phyloP scores from a whole-genome alignment of 2,797 vertebrate species.

The Darevskia mixta region DNA sequence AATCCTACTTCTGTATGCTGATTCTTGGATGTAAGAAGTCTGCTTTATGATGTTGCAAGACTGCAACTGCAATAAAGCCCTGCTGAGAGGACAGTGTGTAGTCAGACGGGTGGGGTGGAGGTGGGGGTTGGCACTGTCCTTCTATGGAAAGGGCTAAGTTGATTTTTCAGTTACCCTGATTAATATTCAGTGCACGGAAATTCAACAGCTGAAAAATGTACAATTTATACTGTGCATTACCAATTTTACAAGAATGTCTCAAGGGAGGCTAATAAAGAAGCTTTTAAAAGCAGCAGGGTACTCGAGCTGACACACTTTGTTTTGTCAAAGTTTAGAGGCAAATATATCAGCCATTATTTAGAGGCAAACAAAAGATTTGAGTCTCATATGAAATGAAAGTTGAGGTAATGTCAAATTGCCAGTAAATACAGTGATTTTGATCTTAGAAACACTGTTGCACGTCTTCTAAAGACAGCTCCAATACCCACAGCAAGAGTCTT shows the following conservation, averaged over 20 bases:
- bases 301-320: conserved; percentile 51
- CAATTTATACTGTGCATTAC: conserved; percentile 35
- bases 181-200: conserved; percentile 31
- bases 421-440: conserved; percentile 38
- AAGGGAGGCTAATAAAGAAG: conserved; percentile 35
- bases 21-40: no score
- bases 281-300: conserved; percentile 38
- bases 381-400: conserved; percentile 55
- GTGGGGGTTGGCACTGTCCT: not conserved
- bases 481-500: not conserved
- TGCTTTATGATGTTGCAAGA: no score
- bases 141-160: conserved; percentile 30
- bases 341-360: conserved; percentile 59
- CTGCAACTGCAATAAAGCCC: no score
- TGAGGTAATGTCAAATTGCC: conserved; percentile 32
- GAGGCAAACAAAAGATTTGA: conserved; percentile 47
- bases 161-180: conserved; percentile 42
- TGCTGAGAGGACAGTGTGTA: not conserved
- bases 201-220: conserved; percentile 45
- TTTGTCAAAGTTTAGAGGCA: conserved; percentile 58
- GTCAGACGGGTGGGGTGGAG: not conserved
- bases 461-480: not conserved
- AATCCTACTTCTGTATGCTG: no score
- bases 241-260: conserved; percentile 47
- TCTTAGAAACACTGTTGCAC: not conserved